Percentiles rank a stretch among this genome's conserved stretches.
Conservation (phyloP, 2,113 vertebrate genomes). For the Numenius arquata region DNA sequence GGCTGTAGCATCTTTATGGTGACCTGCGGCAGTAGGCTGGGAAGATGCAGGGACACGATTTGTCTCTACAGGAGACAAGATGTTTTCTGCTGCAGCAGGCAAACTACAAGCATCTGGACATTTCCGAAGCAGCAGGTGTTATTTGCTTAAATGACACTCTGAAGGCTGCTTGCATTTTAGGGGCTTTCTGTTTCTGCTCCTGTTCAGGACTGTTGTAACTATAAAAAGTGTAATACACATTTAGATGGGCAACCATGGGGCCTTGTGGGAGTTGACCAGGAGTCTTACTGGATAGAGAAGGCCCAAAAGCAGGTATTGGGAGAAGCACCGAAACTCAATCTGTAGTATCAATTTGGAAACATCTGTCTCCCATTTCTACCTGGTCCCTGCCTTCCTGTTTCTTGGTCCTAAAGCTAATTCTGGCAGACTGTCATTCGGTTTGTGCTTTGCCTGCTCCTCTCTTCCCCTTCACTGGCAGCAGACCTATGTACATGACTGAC, state of each 20-base stretch:
- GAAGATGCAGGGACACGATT: not conserved
- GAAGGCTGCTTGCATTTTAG: not conserved
- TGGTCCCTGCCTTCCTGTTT: not conserved
- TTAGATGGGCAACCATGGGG: not conserved
- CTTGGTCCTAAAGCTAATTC: not conserved
- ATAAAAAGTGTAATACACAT: not conserved
- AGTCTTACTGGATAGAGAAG: not conserved
- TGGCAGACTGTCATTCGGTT: not conserved
- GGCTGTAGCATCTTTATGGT: not conserved
- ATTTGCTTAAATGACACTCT: not conserved
- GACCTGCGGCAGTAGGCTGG: not conserved
- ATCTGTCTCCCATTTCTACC: not conserved
- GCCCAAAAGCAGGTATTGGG: not conserved
- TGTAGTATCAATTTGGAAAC: not conserved
- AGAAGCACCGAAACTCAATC: not conserved
- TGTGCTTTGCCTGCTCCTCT: not conserved
- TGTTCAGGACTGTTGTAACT: not conserved
- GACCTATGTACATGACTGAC: accelerated
- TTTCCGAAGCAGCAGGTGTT: not conserved
- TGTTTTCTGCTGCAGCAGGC: not conserved
- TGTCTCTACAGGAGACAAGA: not conserved
- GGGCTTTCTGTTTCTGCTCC: not conserved
- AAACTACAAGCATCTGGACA: not conserved
- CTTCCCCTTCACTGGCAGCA: not conserved
- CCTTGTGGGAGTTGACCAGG: not conserved